Evolutionary conservation across 2,797 vertebrate species (phyloP), one percentile per base, ranked within the genome.

Genomic region (Cirrhinus molitorella): DNA sequence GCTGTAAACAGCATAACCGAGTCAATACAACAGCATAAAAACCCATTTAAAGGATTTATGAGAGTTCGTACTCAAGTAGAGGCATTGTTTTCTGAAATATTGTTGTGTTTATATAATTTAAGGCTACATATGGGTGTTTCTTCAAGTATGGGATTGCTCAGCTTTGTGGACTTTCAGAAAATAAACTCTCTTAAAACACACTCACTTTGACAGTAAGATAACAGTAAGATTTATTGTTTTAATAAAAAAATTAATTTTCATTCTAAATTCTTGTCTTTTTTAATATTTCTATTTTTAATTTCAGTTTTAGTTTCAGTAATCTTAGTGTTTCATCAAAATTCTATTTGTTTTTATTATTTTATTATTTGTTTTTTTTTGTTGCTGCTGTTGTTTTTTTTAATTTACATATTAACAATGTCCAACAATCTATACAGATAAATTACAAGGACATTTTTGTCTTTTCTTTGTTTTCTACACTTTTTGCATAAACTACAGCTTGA

Each of bases 21-120:
- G 63, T 74, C 68, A 53, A 88, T 71, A 61, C 57, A 59, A 51
- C 28, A 37, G 59, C 25, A 78, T 51, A 66, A 73, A 81, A 85
- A 78, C 55, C 80, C 57, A 55, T 71, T 75, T 77, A 43, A 19
- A 28, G 28, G 67, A 76, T 80, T 85, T 80, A 83, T 78, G 51
- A 53, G 55, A 34, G 49, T 61, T 31, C 10, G 23, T 17, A 75
- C 67, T 81, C 12, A 19, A 70, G 31, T n/a, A 53, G 57, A 73
- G 78, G 13, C 55, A 43, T 61, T 45, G 67, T 51, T 80, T 83
- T 63, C 74, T 81, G 43, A 78, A 31, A 21, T 73, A 16, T 72
- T 51, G 57, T 61, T 63, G 84, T 55, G 65, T 85, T 85, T 67
- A 19, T 67, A 21, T 71, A 5, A 84, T 83, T 83, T 80, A 66